These are phyloP conservation scores for Hirundichthys speculiger DNA, from an alignment of 2,113 vertebrate genomes.

Conservation along the genomic window DNA sequence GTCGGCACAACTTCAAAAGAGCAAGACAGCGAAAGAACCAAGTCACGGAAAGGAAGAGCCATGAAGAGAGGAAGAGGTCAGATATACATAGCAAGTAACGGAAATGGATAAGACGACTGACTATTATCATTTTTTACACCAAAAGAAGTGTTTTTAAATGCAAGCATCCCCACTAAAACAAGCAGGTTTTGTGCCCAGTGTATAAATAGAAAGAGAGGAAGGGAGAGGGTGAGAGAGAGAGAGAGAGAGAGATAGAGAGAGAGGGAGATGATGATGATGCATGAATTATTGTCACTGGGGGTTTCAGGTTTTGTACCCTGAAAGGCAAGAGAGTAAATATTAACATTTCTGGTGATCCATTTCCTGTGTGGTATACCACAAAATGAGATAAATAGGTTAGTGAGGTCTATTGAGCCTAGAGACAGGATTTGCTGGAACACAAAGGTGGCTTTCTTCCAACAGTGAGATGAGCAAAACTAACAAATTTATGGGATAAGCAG, in stretches of 20 bases:
- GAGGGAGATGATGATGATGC: constrained; percentile 66
- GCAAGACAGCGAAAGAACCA: constrained; percentile 33
- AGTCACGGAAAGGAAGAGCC: constrained; percentile 81
- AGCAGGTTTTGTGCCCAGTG: neutral
- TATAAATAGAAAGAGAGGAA: constrained; percentile 7
- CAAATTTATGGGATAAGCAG: too few relatives aligned
- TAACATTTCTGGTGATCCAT: neutral
- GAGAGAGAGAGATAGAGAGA: constrained; percentile 67
- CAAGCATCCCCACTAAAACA: neutral
- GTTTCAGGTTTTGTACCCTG: neutral
- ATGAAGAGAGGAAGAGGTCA: constrained; percentile 42
- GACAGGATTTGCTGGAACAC: too few relatives aligned
- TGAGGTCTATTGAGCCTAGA: too few relatives aligned
- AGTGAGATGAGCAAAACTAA: too few relatives aligned
- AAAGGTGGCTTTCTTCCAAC: too few relatives aligned
- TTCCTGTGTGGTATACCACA: too few relatives aligned
- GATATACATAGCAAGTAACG: constrained; percentile 27
- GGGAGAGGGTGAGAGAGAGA: constrained; percentile 73
- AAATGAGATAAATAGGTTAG: too few relatives aligned
- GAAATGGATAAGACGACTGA: neutral
- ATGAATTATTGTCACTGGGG: constrained; percentile 59
- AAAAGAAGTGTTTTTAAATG: neutral
- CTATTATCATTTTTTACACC: neutral
- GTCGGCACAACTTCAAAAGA: constrained; percentile 69
- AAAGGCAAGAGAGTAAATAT: neutral